phyloP scores from a whole-genome alignment of 2,888 invertebrate species.

The Nesidiocoris tenuis region DNA sequence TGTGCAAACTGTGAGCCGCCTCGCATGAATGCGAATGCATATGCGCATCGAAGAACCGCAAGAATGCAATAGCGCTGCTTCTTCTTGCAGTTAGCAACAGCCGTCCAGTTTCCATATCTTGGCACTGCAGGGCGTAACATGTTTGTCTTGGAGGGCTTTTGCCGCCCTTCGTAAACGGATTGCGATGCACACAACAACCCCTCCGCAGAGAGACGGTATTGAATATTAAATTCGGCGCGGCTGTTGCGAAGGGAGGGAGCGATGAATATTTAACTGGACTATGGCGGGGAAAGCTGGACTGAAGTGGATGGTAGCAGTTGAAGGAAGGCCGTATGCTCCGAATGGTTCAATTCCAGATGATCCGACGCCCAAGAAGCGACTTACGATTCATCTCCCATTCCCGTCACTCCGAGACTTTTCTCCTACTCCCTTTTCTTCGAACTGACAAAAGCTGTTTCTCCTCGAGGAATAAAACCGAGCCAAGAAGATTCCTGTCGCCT shows the following conservation, averaged over 20 bases:
- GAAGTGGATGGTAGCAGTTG: background rate
- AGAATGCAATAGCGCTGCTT: background rate
- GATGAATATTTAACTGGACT: constrained; percentile 36
- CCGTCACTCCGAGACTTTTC: constrained; percentile 14
- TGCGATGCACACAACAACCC: constrained; percentile 31
- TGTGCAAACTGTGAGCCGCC: background rate
- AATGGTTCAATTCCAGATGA: constrained; percentile 36
- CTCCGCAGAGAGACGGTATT: constrained; percentile 27
- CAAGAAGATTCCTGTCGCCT: background rate
- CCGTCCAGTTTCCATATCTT: background rate
- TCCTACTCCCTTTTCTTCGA: background rate
- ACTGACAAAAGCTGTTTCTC: constrained; percentile 13
- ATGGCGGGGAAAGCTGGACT: background rate
- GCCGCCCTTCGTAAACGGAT: constrained; percentile 27
- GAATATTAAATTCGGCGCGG: constrained; percentile 36
- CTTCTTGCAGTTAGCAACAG: background rate
- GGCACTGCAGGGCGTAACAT: background rate
- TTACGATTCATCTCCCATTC: constrained; percentile 32
- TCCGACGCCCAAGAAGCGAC: constrained; percentile 20
- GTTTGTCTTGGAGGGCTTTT: constrained; percentile 22
- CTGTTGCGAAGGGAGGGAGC: constrained; percentile 17
- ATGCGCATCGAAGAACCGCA: background rate
- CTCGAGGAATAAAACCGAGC: background rate
- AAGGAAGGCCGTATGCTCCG: constrained; percentile 2
- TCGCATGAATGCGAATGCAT: background rate